Conservation (phyloP, 2,113 vertebrate genomes). For the Grantiella picta region DNA sequence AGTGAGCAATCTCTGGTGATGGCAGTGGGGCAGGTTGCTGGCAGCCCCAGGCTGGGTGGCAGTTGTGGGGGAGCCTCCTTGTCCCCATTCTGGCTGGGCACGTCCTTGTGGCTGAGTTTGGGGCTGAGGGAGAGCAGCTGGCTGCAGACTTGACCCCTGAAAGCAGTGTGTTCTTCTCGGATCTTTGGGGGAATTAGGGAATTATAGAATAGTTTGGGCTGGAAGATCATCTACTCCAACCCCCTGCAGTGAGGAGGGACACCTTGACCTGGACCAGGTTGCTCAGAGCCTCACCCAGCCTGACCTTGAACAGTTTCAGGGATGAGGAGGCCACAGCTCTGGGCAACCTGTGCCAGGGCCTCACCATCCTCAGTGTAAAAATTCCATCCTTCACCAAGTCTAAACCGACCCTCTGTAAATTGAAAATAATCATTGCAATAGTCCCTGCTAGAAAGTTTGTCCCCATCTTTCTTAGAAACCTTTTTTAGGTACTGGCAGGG, state of each 20-base stretch:
- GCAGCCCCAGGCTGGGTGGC: neutral
- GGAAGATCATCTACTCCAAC: neutral
- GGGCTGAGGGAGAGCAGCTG: neutral
- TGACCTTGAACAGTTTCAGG: neutral
- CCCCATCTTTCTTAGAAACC: neutral
- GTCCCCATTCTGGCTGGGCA: neutral
- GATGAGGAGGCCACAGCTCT: neutral
- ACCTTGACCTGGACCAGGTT: neutral
- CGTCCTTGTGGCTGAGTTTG: neutral
- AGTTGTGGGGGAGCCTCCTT: neutral
- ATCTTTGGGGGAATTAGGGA: neutral
- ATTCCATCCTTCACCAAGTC: fast-evolving
- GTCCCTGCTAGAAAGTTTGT: neutral
- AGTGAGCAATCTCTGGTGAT: neutral
- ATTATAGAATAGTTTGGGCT: neutral
- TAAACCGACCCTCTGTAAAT: neutral
- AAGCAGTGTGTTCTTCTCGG: fast-evolving
- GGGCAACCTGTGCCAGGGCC: fast-evolving
- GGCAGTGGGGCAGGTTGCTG: neutral
- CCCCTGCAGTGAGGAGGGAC: fast-evolving
- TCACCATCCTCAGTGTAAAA: fast-evolving
- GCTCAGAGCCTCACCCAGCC: neutral
- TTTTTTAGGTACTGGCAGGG: fast-evolving
- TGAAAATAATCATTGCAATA: fast-evolving
- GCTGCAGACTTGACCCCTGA: neutral